Conservation (phyloP, 1,140 invertebrate species). For the Stenopsyche tienmushanensis region DNA sequence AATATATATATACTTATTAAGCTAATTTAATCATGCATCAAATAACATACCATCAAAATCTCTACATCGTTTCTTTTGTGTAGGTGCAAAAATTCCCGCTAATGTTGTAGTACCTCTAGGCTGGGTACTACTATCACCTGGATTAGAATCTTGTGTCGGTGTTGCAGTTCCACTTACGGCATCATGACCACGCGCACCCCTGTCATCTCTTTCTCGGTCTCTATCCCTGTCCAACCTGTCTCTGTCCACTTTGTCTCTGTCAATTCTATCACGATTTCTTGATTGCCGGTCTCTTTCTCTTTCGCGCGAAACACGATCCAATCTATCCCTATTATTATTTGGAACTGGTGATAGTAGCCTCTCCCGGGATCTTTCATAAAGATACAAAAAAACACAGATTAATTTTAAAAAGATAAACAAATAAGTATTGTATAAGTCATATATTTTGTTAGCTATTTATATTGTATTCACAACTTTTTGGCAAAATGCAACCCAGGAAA, state of each 20-base stretch:
- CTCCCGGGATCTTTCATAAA: slow-evolving; percentile 29
- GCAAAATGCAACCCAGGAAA: no score
- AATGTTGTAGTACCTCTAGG: slow-evolving; percentile 32
- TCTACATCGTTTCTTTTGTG: slow-evolving; percentile 64
- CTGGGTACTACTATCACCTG: slow-evolving; percentile 51
- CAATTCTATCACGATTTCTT: slow-evolving; percentile 13
- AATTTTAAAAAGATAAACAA: background rate
- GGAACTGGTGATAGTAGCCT: slow-evolving; percentile 20
- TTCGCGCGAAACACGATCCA: slow-evolving; percentile 31
- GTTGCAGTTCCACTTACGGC: slow-evolving; percentile 52
- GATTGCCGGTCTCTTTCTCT: slow-evolving; percentile 29
- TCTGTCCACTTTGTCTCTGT: slow-evolving; percentile 3
- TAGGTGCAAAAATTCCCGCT: slow-evolving; percentile 44
- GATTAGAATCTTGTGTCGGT: slow-evolving; percentile 62
- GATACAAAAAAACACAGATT: background rate
- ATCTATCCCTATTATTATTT: slow-evolving; percentile 13
- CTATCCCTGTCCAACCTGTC: slow-evolving; percentile 2
- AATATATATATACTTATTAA: background rate
- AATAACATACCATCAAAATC: slow-evolving; percentile 75
- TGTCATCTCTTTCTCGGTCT: slow-evolving; percentile 21
- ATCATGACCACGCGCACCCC: slow-evolving; percentile 9
- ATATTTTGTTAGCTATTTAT: background rate
- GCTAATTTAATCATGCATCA: no score
- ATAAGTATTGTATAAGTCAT: background rate
- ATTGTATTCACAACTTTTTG: no score